A percentile compares a stretch with the other conserved stretches of the same genome.
Conservation (phyloP, 1,140 invertebrate species). For the Ostrea denselamellosa region DNA sequence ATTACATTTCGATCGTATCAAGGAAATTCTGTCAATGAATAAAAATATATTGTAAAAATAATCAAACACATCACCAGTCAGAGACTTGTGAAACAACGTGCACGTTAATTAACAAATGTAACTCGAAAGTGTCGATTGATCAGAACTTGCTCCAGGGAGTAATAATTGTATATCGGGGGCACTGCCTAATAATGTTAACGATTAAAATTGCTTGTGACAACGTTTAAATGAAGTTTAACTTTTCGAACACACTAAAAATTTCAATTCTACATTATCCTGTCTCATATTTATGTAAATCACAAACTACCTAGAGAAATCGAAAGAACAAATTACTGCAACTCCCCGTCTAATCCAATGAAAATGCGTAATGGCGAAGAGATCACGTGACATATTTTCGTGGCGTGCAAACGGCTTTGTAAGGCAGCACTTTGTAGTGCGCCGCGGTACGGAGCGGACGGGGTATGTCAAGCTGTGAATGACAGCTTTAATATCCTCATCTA, state of each 20-base stretch:
- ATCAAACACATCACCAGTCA: neutral
- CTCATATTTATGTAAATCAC: neutral
- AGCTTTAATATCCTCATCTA: neutral
- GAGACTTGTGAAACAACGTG: neutral
- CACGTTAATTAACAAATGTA: neutral
- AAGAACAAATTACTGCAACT: neutral
- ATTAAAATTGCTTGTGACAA: neutral
- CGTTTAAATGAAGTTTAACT: neutral
- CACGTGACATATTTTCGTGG: slow-evolving; percentile 76
- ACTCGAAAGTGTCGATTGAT: neutral
- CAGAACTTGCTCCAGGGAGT: neutral
- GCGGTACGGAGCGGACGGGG: slow-evolving; percentile 65
- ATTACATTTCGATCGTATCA: neutral
- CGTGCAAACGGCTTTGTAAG: slow-evolving; percentile 73
- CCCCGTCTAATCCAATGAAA: slow-evolving; percentile 48
- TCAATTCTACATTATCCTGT: too few relatives aligned
- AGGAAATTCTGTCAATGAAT: neutral
- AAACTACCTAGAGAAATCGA: neutral
- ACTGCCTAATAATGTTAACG: neutral
- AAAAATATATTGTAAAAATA: neutral
- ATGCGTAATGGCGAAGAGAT: slow-evolving; percentile 70
- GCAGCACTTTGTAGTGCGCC: slow-evolving; percentile 71
- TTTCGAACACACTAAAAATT: too few relatives aligned
- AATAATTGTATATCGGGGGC: neutral
- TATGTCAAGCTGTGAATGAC: slow-evolving; percentile 34